A percentile compares a stretch with the other conserved stretches of the same genome.
Conservation (phyloP, 2,888 invertebrate species). For the Horisme vitalbata region DNA sequence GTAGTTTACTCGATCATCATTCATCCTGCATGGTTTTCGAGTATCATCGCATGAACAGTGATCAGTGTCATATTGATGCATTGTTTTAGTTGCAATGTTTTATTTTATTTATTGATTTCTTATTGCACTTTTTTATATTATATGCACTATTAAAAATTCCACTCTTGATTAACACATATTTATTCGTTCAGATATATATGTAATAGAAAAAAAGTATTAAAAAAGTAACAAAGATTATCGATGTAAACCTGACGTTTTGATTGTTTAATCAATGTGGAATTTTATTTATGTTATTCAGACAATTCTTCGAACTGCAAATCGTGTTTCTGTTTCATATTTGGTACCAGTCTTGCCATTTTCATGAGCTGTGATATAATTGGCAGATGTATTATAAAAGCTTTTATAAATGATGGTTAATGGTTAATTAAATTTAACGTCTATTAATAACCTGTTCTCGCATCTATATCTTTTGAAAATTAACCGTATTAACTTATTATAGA, state of each 20-base stretch:
- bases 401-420: conserved; percentile 10
- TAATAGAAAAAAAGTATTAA: too few relatives aligned
- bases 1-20: conserved; percentile 15
- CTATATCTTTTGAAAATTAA: conserved; percentile 9
- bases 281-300: conserved; percentile 38
- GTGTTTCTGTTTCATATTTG: conserved; percentile 13
- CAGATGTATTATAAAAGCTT: conserved; percentile 12
- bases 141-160: conserved; percentile 25
- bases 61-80: conserved; percentile 29
- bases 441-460: conserved; percentile 11
- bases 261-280: conserved; percentile 36
- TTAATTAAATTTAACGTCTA: conserved; percentile 12
- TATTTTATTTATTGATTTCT: neutral
- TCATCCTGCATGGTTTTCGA: conserved; percentile 40
- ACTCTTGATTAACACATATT: too few relatives aligned
- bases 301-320: conserved; percentile 26
- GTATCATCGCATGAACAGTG: conserved; percentile 59
- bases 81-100: conserved; percentile 5
- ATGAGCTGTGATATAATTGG: conserved; percentile 10
- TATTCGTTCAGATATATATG: too few relatives aligned
- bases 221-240: too few relatives aligned
- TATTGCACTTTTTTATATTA: conserved; percentile 5
- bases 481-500: conserved; percentile 1
- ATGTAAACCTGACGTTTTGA: neutral
- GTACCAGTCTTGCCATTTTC: conserved; percentile 21